Evolutionary conservation across 2,888 invertebrate genomes (phyloP).

Genomic region (Eucriotettix oculatus): DNA sequence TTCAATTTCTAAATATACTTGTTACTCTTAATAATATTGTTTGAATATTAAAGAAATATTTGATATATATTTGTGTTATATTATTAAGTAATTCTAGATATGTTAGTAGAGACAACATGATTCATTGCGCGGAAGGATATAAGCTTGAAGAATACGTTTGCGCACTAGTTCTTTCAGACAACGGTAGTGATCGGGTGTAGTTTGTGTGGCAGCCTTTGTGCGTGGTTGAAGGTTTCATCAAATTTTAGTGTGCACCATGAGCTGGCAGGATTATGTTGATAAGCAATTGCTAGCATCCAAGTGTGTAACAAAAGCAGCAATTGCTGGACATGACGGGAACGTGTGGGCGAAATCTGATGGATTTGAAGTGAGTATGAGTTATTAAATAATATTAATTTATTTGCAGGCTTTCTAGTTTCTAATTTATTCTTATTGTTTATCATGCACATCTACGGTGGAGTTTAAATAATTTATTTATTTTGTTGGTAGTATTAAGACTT

Average conservation of each 20-base stretch:
- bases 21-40: no score
- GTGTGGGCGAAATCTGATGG: conserved; percentile 87
- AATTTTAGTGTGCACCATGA: conserved; percentile 43
- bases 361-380: conserved; percentile 66
- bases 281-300: conserved; percentile 90
- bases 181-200: conserved; percentile 14
- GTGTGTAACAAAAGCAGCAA: conserved; percentile 88
- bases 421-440: no score
- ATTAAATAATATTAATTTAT: no score
- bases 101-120: neutral
- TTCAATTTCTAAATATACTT: no score
- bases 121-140: conserved; percentile 12
- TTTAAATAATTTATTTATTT: no score
- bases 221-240: conserved; percentile 1
- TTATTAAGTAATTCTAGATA: no score
- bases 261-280: conserved; percentile 97
- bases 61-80: no score
- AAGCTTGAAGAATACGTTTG: conserved; percentile 1
- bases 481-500: no score
- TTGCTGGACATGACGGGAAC: conserved; percentile 89
- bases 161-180: conserved; percentile 12
- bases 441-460: no score
- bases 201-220: conserved; percentile 11
- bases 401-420: no score
- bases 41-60: no score